Conservation (phyloP, 2,888 invertebrate genomes). For the Prosopocoilus inquinatus region DNA sequence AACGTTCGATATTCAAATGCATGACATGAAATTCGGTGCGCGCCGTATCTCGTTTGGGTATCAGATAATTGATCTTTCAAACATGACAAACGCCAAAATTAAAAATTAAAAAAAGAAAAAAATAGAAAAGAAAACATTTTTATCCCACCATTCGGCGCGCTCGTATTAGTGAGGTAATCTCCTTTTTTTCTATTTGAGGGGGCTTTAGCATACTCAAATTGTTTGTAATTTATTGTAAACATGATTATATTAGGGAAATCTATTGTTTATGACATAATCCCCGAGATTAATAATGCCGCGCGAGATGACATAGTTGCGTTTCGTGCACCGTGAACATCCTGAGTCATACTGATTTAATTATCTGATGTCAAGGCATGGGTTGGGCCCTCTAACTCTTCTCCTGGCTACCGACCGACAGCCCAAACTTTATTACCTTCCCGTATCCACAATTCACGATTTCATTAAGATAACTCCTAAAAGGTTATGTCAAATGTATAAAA, state of each 20-base stretch:
- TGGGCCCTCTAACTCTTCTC: conserved; percentile 20
- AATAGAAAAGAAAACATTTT: too few relatives aligned
- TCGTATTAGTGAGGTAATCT: too few relatives aligned
- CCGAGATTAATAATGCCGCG: conserved; percentile 9
- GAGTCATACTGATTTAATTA: conserved; percentile 26
- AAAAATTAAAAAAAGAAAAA: too few relatives aligned
- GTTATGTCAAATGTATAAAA: conserved; percentile 17
- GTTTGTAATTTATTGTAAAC: too few relatives aligned
- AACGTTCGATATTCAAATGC: too few relatives aligned
- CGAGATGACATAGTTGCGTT: conserved; percentile 9
- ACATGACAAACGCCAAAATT: too few relatives aligned
- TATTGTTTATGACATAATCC: conserved; percentile 13
- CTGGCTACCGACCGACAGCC: conserved; percentile 17
- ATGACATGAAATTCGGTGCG: too few relatives aligned
- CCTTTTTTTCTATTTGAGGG: too few relatives aligned
- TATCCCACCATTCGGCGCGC: too few relatives aligned
- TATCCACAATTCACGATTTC: conserved; percentile 22
- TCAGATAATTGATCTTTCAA: too few relatives aligned
- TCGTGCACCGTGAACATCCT: conserved; percentile 16
- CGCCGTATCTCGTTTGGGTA: too few relatives aligned
- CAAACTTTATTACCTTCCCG: conserved; percentile 21
- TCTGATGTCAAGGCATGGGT: conserved; percentile 25
- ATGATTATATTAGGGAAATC: neutral
- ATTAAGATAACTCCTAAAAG: conserved; percentile 25
- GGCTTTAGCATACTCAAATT: too few relatives aligned